phyloP scores from a whole-genome alignment of 2,797 vertebrate genomes.

The Poecilia velifera region DNA sequence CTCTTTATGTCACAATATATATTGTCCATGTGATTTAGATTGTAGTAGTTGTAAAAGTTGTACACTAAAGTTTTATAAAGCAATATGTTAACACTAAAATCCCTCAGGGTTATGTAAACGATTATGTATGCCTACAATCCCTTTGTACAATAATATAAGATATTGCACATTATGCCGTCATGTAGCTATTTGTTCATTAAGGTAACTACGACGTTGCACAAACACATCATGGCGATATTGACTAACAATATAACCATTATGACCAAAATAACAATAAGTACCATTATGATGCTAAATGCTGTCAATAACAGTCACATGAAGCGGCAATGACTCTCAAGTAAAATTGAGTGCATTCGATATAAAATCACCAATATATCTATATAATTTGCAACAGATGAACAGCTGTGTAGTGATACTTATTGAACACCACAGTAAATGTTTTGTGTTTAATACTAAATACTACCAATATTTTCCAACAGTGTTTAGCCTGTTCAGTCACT shows the following conservation, averaged over 20 bases:
- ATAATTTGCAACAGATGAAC: not conserved
- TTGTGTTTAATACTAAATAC: not conserved
- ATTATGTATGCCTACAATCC: not conserved
- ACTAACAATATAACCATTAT: not conserved
- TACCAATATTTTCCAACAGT: not conserved
- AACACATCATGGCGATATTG: not conserved
- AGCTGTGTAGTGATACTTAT: not conserved
- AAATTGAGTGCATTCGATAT: not conserved
- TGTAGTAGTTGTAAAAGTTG: not conserved
- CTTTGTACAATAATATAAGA: not conserved
- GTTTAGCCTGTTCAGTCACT: not conserved
- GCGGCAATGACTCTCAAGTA: not conserved
- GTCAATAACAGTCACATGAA: not conserved
- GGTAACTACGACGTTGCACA: not conserved
- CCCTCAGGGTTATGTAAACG: not conserved
- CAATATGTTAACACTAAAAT: not conserved
- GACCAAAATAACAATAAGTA: not conserved
- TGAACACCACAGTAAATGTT: not conserved
- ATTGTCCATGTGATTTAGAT: not conserved
- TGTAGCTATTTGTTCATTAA: not conserved
- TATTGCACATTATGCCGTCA: not conserved
- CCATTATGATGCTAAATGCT: not conserved
- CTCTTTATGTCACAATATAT: not conserved
- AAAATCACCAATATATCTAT: not conserved
- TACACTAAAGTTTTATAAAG: not conserved